phyloP scores from a whole-genome alignment of 1,140 invertebrate genomes.

The Diabrotica undecimpunctata region DNA sequence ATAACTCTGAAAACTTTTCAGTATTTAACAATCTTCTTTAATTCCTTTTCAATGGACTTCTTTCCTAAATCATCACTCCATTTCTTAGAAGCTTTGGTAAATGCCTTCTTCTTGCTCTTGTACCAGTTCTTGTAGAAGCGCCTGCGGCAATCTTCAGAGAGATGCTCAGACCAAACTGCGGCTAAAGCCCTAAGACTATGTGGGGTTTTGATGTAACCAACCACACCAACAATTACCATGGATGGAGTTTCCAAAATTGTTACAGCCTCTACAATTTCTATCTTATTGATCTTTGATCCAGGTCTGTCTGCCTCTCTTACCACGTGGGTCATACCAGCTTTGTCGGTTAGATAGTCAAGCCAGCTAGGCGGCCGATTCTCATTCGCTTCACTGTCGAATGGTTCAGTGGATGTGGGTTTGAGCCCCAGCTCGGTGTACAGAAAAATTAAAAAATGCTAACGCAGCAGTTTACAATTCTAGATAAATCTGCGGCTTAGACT shows the following conservation, averaged over 20 bases:
- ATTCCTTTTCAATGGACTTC: slow-evolving; percentile 94
- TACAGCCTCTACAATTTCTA: slow-evolving; percentile 98
- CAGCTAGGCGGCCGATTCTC: slow-evolving; percentile 97
- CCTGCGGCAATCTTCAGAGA: slow-evolving; percentile 95
- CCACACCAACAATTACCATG: slow-evolving; percentile 95
- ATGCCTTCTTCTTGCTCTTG: slow-evolving; percentile 99
- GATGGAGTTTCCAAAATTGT: slow-evolving; percentile 99
- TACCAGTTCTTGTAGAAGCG: slow-evolving; percentile 99
- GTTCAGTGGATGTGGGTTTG: too few relatives aligned
- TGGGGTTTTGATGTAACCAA: slow-evolving; percentile 98
- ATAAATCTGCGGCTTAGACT: too few relatives aligned
- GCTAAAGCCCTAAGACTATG: slow-evolving; percentile 90
- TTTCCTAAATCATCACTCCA: slow-evolving; percentile 96
- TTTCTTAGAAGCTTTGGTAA: slow-evolving; percentile 96
- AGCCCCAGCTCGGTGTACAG: too few relatives aligned
- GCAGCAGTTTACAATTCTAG: too few relatives aligned
- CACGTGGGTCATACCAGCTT: slow-evolving; percentile 99
- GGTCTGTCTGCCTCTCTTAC: slow-evolving; percentile 98
- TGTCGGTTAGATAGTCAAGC: slow-evolving; percentile 98
- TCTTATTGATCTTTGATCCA: slow-evolving; percentile 99
- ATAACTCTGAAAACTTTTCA: slow-evolving; percentile 95
- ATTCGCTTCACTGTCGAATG: too few relatives aligned
- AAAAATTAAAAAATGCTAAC: too few relatives aligned
- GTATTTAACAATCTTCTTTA: slow-evolving; percentile 95
- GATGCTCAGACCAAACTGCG: slow-evolving; percentile 97